Base-by-base conservation (phyloP, 2,113 vertebrate genomes). In the Theristicus caerulescens region DNA sequence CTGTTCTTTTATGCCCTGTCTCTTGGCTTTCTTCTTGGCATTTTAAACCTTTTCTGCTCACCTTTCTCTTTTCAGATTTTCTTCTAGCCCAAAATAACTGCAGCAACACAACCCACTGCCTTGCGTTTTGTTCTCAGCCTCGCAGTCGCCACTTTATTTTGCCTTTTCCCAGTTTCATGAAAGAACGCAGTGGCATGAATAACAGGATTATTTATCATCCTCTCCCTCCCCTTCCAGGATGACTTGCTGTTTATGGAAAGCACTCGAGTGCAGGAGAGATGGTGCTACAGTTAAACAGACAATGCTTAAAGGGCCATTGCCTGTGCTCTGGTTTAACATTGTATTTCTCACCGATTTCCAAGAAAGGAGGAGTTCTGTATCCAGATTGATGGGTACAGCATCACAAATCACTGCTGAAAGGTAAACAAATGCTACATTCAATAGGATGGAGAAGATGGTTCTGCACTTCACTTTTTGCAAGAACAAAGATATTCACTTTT, bases 181-280 rank as follows among this genome's bases (percentile, higher is more conserved):
- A 96, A 96, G 96, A 96, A 97, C 61, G 57, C 95, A 93, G 91
- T 93, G 3, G 82, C 95, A 91, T 88, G 95, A 95, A 97, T 95
- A 95, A 96, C 93, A 96, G 96, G 94, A 96, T 97, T 97, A 97
- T 97, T 97, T 97, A 97, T 97, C 95, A 96, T 95, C 85, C 85
- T 74, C 91, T 96, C 96, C 94, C 94, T 96, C 91, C 96, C 96
- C 81, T 96, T 96, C 72, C 95, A 96, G 96, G 94, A 97, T 95
- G 96, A 95, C 97, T 97, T 94, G 96, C 96, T 96, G 93, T 96
- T 97, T 97, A 96, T 96, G 96, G 95, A 97, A 97, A 96, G 96
- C 96, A 94, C 95, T 95, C 0, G n/a, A 95, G 93, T 86, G 94
- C 96, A 97, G 91, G 87, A 94, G 91, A 91, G 93, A 95, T 88